Base-by-base conservation (phyloP, 2,888 invertebrate species). In the Cremastinae sp. region DNA sequence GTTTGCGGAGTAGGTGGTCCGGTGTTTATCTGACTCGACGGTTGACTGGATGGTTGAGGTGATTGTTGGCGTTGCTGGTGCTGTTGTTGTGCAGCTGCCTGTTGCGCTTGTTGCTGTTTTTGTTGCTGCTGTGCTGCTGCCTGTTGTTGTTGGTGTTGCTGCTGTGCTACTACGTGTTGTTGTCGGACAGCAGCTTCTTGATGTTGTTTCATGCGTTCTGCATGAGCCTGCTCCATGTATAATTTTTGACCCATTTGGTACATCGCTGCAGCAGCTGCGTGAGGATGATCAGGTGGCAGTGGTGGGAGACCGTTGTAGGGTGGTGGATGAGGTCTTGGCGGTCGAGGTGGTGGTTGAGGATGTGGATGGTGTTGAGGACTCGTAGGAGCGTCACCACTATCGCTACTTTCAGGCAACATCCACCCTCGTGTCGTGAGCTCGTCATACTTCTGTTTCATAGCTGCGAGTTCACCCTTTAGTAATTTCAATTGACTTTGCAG, bases 401-500 rank as follows among this genome's bases (percentile, higher is more conserved):
- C 84, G 93, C 93, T 80, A 91, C 91, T 62, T 90, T 90, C 82
- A 89, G 91, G 81, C 90, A 91, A 84, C 90, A 90, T 86, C 88
- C 96, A 96, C 93, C 96, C 96, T 82, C 96, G 92, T 85, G 95
- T 96, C 88, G 96, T 96, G 84, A 97, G 91, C 90, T 96, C 96
- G 88, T 95, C 93, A 90, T 97, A 97, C 88, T 96, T 95, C 87
- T 96, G 96, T 91, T 96, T 96, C 95, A 97, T 97, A 88, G 95
- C 95, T 9, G 96, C 96, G 74, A 97, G 91, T 90, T 97, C 96
- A 86, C 96, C 96, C 90, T 96, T 96, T 93, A 97, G 94, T 74
- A 95, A 94, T 84, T 96, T 93, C 83, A 97, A 90, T 90, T 97
- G 97, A 76, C 94, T 94, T 90, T 96, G 96, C 12, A 97, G 92